Evolutionary conservation across 2,888 invertebrate species (phyloP).

Genomic region (Aspidiotus rigidus): DNA sequence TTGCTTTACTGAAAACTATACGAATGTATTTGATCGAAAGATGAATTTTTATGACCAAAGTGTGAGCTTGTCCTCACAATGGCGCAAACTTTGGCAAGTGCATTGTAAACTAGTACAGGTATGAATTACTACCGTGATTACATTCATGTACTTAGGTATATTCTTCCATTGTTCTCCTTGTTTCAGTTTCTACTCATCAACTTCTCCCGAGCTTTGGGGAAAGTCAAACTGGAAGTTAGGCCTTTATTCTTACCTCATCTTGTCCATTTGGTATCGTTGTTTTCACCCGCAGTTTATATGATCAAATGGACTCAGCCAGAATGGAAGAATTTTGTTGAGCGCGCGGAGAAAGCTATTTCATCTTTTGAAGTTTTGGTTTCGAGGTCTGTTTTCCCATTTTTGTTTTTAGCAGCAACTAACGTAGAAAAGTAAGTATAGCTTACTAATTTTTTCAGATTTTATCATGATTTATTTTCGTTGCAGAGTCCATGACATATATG

Average conservation of each 20-base stretch:
- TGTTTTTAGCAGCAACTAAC: too few relatives aligned
- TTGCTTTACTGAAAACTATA: too few relatives aligned
- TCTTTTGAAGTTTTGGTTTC: constrained; percentile 65
- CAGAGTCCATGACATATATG: constrained; percentile 80
- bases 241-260: constrained; percentile 81
- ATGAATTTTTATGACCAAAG: too few relatives aligned
- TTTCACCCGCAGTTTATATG: constrained; percentile 69
- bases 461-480: not conserved
- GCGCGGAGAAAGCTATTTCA: constrained; percentile 65
- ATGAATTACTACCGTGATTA: not conserved
- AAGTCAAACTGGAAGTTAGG: constrained; percentile 78
- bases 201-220: constrained; percentile 60
- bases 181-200: constrained; percentile 65
- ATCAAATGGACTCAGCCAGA: constrained; percentile 80
- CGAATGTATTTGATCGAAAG: too few relatives aligned
- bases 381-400: constrained; percentile 40
- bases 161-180: constrained; percentile 12
- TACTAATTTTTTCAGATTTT: not conserved
- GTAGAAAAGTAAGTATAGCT: not conserved
- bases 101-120: constrained; percentile 7
- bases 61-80: too few relatives aligned
- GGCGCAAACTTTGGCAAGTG: too few relatives aligned
- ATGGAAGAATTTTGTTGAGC: constrained; percentile 68
- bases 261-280: constrained; percentile 67
- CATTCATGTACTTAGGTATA: not conserved